Evolutionary conservation across 2,797 vertebrate species (phyloP).

Genomic region (Emydoidea blandingii): DNA sequence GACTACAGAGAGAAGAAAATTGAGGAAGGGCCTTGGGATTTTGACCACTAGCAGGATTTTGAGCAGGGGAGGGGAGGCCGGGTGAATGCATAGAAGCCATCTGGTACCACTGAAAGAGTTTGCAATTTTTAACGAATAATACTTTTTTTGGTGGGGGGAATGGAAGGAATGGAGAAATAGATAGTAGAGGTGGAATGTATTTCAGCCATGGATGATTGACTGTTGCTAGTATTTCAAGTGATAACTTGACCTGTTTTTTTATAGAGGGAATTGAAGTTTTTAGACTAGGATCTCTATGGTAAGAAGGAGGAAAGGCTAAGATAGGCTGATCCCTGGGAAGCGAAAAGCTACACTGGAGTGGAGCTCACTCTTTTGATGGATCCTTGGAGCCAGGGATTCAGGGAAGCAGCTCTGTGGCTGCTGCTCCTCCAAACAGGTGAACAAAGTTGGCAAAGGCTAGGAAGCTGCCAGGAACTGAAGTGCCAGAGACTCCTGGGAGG

Average conservation of each 20-base stretch:
- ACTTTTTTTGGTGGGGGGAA: background rate
- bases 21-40: background rate
- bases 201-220: background rate
- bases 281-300: background rate
- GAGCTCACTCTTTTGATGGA: no score
- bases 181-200: background rate
- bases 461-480: no score
- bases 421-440: no score
- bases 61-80: background rate
- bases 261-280: background rate
- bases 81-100: background rate
- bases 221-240: background rate
- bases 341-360: no score
- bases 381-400: no score
- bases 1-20: background rate
- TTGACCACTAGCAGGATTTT: accelerated
- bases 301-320: no score
- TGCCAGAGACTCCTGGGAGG: no score
- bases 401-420: no score
- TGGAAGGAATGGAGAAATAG: background rate
- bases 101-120: background rate
- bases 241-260: background rate
- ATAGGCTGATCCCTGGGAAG: no score
- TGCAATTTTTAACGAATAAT: background rate
- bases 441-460: no score